Percentiles rank a stretch among this genome's conserved stretches.
These are phyloP conservation scores for Enteromius trimaculatus DNA, from an alignment of 2,797 vertebrate species.

Conservation along the genomic window DNA sequence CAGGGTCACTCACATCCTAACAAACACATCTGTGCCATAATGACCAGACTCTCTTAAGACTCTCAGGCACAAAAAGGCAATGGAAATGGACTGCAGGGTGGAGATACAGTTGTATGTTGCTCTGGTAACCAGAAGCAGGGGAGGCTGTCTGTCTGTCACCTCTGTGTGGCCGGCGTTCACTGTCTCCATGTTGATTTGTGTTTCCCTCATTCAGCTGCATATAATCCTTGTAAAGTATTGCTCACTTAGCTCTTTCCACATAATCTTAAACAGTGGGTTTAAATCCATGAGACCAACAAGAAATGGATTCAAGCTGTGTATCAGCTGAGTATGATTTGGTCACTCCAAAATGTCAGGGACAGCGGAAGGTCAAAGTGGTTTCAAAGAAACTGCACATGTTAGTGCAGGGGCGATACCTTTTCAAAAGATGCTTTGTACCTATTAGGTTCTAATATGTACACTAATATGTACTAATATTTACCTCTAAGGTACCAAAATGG, in stretches of 20 bases:
- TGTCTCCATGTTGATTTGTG: conserved; percentile 35
- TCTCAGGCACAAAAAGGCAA: conserved; percentile 28
- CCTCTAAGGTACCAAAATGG: no score
- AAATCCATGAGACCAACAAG: conserved; percentile 26
- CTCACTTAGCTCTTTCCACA: conserved; percentile 24
- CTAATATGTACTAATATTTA: no score
- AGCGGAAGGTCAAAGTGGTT: conserved; percentile 24
- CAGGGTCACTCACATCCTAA: conserved; percentile 50
- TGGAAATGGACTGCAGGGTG: conserved; percentile 39
- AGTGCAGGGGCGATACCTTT: neutral
- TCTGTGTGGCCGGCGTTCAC: conserved; percentile 39
- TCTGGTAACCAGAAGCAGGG: conserved; percentile 28
- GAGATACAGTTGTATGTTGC: conserved; percentile 28
- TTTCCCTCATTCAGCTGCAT: neutral
- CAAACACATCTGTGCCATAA: conserved; percentile 50
- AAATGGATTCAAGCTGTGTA: conserved; percentile 32
- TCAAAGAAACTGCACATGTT: neutral
- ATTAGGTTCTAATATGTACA: no score
- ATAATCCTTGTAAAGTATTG: conserved; percentile 25
- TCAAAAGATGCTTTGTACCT: no score
- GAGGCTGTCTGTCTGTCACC: conserved; percentile 41
- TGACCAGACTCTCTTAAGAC: conserved; percentile 40
- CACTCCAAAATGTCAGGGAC: conserved; percentile 7
- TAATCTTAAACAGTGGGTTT: conserved; percentile 14
- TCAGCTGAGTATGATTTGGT: neutral